Evolutionary conservation across 2,113 vertebrate species (phyloP), one percentile per base, ranked within the genome.

Genomic region (Echinops telfairi): DNA sequence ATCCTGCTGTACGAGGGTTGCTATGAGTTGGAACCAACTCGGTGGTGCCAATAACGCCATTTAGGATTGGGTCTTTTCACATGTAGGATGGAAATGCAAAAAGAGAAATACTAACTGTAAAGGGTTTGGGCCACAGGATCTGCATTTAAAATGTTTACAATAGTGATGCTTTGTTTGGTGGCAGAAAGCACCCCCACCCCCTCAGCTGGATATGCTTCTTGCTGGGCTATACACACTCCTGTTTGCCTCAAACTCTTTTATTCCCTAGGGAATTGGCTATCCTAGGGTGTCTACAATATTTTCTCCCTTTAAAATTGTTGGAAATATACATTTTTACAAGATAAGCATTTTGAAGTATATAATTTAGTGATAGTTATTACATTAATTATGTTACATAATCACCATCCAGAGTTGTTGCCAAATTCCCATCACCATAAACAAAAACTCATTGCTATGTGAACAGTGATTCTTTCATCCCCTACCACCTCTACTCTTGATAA

Each of bases 1-100:
- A 47, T 47, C 10, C 43, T 47, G 43, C 43, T 47, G n/a, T n/a
- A n/a, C n/a, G 40, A 40, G 40, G 40, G 40, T 40, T 40, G 40
- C 40, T 40, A 40, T 40, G 40, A 40, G 40, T 40, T 40, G 40
- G 40, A 40, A 40, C 40, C 40, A 40, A 40, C 12, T 53, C 47
- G 2, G 10, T 53, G 47, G 12, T 53, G 10, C 47, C 12, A 11
- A 53, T 53, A 53, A 53, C 47, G 12, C 5, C 47, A 5, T 70
- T 57, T 89, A 88, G 53, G 43, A 88, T 78, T 82, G 85, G 60
- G 68, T 5, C 25, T 53, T 92, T 40, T 62, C 83, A 66, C 27
- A 36, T 75, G 91, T 82, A 43, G 75, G 15, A 77, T 27, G 40
- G 40, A 25, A 47, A 47, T 77, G 25, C 25, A 17, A 77, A 9